Conservation (phyloP, 2,113 vertebrate species). For the Canis aureus region DNA sequence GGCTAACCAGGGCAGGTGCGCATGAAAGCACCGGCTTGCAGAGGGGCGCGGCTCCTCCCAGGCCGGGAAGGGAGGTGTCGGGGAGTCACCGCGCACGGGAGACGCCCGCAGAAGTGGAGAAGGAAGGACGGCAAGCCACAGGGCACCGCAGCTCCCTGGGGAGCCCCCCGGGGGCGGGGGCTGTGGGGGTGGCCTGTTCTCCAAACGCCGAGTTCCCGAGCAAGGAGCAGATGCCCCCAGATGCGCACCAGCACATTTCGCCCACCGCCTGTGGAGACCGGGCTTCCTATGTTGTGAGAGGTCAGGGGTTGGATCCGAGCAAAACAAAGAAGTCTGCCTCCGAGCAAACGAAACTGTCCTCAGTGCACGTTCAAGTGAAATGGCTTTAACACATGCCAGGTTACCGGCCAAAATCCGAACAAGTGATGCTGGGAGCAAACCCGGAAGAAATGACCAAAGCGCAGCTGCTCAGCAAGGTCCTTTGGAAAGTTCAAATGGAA, state of each 20-base stretch:
- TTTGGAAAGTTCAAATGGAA: slow-evolving; percentile 60
- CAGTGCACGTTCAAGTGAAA: background rate
- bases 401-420: slow-evolving; percentile 25
- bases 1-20: background rate
- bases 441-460: slow-evolving; percentile 60
- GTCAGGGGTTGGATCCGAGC: slow-evolving; percentile 15
- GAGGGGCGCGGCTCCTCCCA: too few species aligned
- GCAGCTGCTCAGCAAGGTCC: slow-evolving; percentile 55
- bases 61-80: too few species aligned
- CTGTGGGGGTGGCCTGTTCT: too few species aligned
- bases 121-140: background rate
- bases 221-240: too few species aligned
- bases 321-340: slow-evolving; percentile 39
- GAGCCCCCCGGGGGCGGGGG: too few species aligned
- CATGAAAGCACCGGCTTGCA: background rate
- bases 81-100: background rate
- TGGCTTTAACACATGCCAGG: background rate
- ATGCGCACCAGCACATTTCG: too few species aligned
- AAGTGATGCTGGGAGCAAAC: slow-evolving; percentile 33
- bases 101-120: slow-evolving; percentile 15
- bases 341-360: background rate
- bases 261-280: too few species aligned
- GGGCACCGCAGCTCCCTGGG: slow-evolving; percentile 35
- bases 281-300: slow-evolving; percentile 38
- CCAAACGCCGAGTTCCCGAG: too few species aligned